Evolutionary conservation across 92 coral and sea anemone genomes (phyloP).

Genomic region (Parazoanthus darwini): DNA sequence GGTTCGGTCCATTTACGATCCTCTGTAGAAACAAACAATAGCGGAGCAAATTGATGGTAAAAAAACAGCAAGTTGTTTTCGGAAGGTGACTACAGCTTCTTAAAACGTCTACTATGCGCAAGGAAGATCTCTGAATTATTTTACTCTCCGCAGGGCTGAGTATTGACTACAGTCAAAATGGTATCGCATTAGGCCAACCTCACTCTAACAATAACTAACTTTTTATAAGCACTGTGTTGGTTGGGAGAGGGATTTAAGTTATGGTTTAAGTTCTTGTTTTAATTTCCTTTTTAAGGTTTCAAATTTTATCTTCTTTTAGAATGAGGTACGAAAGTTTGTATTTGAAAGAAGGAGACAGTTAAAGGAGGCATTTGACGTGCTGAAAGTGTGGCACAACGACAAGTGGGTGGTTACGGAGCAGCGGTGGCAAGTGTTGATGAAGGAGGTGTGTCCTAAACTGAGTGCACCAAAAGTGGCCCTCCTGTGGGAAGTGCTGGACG

Average conservation of each 20-base stretch:
- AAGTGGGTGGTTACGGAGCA: constrained; percentile 82
- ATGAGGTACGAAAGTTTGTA: constrained; percentile 92
- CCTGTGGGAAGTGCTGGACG: constrained; percentile 91
- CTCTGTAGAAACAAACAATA: too few relatives aligned
- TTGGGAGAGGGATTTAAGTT: background rate
- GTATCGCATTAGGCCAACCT: too few relatives aligned
- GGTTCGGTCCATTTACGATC: too few relatives aligned
- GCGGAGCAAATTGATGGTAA: too few relatives aligned
- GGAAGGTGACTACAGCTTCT: too few relatives aligned
- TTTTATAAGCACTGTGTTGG: background rate
- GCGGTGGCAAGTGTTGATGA: constrained; percentile 71
- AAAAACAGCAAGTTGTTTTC: too few relatives aligned
- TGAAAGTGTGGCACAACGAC: constrained; percentile 68
- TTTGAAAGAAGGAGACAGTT: constrained; percentile 93
- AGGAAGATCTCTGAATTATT: too few relatives aligned
- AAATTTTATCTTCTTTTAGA: constrained; percentile 49
- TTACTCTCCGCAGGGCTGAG: too few relatives aligned
- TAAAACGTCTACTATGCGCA: too few relatives aligned
- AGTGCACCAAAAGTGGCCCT: constrained; percentile 83
- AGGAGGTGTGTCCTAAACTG: constrained; percentile 84
- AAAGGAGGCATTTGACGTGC: constrained; percentile 90
- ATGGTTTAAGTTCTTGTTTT: background rate
- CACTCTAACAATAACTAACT: too few relatives aligned
- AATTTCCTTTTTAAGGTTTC: background rate
- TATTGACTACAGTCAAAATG: too few relatives aligned